phyloP scores from a whole-genome alignment of 1,140 invertebrate species.

The Palaemon carinicauda region DNA sequence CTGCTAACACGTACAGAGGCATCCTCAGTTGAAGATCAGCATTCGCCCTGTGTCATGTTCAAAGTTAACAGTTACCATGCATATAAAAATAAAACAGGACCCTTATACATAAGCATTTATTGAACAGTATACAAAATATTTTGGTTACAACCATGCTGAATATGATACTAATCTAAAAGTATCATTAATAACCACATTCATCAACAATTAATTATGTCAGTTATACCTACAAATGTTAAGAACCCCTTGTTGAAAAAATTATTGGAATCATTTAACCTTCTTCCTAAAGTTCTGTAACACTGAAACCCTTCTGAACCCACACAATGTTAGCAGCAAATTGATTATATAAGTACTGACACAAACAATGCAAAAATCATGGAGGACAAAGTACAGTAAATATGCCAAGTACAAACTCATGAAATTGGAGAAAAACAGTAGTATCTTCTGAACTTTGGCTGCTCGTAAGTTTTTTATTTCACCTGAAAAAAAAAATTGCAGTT shows the following conservation, averaged over 20 bases:
- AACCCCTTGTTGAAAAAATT: background rate
- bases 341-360: conserved; percentile 44
- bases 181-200: too few relatives aligned
- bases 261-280: background rate
- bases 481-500: background rate
- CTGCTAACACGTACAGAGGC: too few relatives aligned
- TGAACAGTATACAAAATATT: too few relatives aligned
- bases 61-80: too few relatives aligned
- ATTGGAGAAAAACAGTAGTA: conserved; percentile 9
- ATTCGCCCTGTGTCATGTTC: too few relatives aligned
- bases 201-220: too few relatives aligned
- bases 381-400: conserved; percentile 43
- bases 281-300: background rate
- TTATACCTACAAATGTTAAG: too few relatives aligned
- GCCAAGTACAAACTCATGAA: conserved; percentile 42
- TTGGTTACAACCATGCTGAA: too few relatives aligned
- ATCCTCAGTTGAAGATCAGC: too few relatives aligned
- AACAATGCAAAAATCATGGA: conserved; percentile 34
- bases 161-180: too few relatives aligned
- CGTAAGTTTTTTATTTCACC: conserved; percentile 7
- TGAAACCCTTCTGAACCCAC: conserved; percentile 19
- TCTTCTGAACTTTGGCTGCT: conserved; percentile 17
- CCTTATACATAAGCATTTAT: too few relatives aligned
- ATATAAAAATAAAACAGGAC: too few relatives aligned
- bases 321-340: conserved; percentile 16